phyloP scores from a whole-genome alignment of 2,113 vertebrate genomes.

The Athene cunicularia region DNA sequence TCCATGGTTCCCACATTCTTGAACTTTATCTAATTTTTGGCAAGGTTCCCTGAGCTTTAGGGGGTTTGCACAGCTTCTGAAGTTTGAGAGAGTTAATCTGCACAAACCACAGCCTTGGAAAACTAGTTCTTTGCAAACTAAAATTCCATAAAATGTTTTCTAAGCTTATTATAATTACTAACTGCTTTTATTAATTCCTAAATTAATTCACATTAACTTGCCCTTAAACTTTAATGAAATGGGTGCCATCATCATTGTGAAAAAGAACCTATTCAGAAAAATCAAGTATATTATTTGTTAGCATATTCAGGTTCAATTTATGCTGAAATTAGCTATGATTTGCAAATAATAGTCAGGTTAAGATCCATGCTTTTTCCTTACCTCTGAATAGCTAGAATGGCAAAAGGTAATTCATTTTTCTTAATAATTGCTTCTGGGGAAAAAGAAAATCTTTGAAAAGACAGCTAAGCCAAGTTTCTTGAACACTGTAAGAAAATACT shows the following conservation, averaged over 20 bases:
- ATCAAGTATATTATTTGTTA: constrained; percentile 70
- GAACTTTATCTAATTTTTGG: neutral
- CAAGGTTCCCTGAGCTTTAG: neutral
- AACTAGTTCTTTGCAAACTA: neutral
- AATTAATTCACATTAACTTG: constrained; percentile 28
- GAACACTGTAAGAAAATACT: constrained; percentile 47
- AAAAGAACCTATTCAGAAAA: constrained; percentile 59
- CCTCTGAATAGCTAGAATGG: constrained; percentile 39
- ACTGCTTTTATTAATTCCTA: neutral
- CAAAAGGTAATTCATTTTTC: constrained; percentile 63
- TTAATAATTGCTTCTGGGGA: constrained; percentile 66
- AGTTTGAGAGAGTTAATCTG: neutral
- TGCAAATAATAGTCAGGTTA: constrained; percentile 62
- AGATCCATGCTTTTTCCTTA: constrained; percentile 37
- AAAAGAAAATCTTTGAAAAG: constrained; percentile 63
- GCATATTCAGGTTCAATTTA: constrained; percentile 54
- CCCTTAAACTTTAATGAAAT: constrained; percentile 60
- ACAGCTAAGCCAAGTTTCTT: constrained; percentile 49
- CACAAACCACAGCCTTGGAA: neutral
- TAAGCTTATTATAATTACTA: neutral
- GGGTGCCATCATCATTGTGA: constrained; percentile 1
- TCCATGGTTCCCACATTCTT: neutral
- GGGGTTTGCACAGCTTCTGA: neutral
- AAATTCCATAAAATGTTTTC: neutral
- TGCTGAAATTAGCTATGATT: constrained; percentile 67